These are phyloP conservation scores for Apamea sordens DNA, from an alignment of 2,888 invertebrate species.

Conservation along the genomic window DNA sequence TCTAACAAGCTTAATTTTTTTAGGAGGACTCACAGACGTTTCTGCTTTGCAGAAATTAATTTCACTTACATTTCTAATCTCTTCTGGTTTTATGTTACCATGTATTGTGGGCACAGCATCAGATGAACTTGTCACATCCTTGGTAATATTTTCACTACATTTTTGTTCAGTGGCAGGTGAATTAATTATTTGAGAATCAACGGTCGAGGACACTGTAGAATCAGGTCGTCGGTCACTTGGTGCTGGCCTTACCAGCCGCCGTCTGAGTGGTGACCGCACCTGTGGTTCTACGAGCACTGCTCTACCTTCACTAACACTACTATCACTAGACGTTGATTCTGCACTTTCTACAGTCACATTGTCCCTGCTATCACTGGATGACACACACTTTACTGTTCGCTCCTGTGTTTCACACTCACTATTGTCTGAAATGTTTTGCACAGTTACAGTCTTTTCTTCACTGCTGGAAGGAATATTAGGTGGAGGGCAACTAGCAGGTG, in stretches of 20 bases:
- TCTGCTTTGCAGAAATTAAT: constrained; percentile 89
- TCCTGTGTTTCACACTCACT: constrained; percentile 80
- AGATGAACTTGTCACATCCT: constrained; percentile 88
- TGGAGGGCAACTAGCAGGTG: constrained; percentile 49
- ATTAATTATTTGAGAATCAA: constrained; percentile 80
- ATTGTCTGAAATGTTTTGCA: constrained; percentile 74
- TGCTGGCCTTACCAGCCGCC: constrained; percentile 84
- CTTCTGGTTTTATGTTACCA: constrained; percentile 84
- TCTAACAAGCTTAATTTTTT: constrained; percentile 88
- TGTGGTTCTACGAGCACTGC: constrained; percentile 72
- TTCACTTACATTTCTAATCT: constrained; percentile 87
- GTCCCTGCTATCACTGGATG: constrained; percentile 86
- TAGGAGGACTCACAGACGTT: constrained; percentile 84
- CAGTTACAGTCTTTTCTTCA: constrained; percentile 77
- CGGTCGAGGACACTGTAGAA: constrained; percentile 87
- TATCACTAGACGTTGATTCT: constrained; percentile 88
- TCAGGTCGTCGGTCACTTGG: constrained; percentile 85
- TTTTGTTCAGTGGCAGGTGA: constrained; percentile 74
- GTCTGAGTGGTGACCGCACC: constrained; percentile 81
- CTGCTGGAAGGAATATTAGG: constrained; percentile 78
- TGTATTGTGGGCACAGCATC: constrained; percentile 83
- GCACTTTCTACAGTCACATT: constrained; percentile 87
- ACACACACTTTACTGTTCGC: constrained; percentile 86
- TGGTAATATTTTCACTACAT: constrained; percentile 79
- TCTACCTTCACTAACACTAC: constrained; percentile 83